A percentile compares a stretch with the other conserved stretches of the same genome.
phyloP scores from a whole-genome alignment of 2,888 invertebrate species.

The Suillia variegata region DNA sequence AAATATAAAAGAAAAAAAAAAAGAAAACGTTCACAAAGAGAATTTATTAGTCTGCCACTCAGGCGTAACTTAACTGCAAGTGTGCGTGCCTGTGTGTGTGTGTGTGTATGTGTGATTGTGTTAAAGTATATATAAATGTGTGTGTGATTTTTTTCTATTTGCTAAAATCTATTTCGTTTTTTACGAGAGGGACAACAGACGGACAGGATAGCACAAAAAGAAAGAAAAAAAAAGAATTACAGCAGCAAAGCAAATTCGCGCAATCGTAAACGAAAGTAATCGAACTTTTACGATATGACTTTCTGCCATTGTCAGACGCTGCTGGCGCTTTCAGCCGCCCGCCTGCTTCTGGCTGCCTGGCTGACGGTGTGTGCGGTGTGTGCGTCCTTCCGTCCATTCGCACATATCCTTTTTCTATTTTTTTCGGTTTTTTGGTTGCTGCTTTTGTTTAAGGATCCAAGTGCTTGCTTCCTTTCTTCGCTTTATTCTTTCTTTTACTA shows the following conservation, averaged over 20 bases:
- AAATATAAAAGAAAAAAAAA: too few relatives aligned
- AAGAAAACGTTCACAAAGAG: background rate
- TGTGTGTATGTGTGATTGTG: background rate
- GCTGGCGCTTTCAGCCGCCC: too few relatives aligned
- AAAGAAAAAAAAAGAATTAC: background rate
- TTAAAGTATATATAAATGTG: background rate
- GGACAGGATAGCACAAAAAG: background rate
- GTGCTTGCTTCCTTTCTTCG: too few relatives aligned
- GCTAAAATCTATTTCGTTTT: background rate
- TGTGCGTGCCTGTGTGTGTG: background rate
- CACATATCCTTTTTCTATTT: background rate
- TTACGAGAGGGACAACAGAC: too few relatives aligned
- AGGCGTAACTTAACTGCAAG: background rate
- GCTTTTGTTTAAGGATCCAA: background rate
- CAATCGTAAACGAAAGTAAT: slow-evolving; percentile 18
- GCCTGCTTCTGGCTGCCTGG: too few relatives aligned
- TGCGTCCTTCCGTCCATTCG: background rate
- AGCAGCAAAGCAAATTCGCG: background rate
- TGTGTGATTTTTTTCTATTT: background rate
- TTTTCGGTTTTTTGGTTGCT: too few relatives aligned
- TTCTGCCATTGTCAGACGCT: background rate
- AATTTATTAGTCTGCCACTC: slow-evolving; percentile 6
- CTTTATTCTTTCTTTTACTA: too few relatives aligned
- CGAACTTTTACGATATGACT: slow-evolving; percentile 18
- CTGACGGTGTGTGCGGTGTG: background rate